Evolutionary conservation across 2,797 vertebrate genomes (phyloP).

Genomic region (Pseudochirops corinnae): DNA sequence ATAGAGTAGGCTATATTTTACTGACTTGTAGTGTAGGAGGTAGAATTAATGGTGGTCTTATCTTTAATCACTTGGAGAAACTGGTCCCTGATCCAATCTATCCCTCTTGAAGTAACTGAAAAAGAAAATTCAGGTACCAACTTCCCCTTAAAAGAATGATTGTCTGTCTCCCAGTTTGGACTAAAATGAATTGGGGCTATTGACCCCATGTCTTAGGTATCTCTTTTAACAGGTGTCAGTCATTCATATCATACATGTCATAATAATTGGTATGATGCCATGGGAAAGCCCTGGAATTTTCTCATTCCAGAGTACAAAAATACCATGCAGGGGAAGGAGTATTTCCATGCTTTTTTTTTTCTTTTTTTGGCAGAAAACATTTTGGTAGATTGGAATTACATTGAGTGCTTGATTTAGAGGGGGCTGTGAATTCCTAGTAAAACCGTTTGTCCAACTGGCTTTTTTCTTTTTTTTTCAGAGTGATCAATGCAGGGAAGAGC

Average conservation of each 20-base stretch:
- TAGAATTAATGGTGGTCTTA: slow-evolving; percentile 26
- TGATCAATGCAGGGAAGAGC: slow-evolving; percentile 99
- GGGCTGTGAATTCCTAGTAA: neutral
- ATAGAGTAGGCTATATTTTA: neutral
- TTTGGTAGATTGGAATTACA: neutral
- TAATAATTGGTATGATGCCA: neutral
- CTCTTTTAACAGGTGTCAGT: neutral
- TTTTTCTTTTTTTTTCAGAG: slow-evolving; percentile 84
- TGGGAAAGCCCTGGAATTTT: neutral
- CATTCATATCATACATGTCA: neutral
- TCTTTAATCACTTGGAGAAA: slow-evolving; percentile 59
- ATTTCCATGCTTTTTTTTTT: neutral
- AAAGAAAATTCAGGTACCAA: neutral
- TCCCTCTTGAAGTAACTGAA: slow-evolving; percentile 34
- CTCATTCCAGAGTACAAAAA: neutral
- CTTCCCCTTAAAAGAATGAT: slow-evolving; percentile 47
- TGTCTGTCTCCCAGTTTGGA: slow-evolving; percentile 64
- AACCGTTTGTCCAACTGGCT: slow-evolving; percentile 10
- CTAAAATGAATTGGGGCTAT: neutral
- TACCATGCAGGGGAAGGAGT: neutral
- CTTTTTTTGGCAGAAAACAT: neutral
- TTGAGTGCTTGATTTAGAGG: neutral
- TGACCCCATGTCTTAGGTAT: neutral
- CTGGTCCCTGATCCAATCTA: slow-evolving; percentile 28
- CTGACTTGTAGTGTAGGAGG: neutral